These are phyloP conservation scores for Chalcosyrphus nemorum DNA, from an alignment of 2,888 invertebrate genomes.

Conservation along the genomic window DNA sequence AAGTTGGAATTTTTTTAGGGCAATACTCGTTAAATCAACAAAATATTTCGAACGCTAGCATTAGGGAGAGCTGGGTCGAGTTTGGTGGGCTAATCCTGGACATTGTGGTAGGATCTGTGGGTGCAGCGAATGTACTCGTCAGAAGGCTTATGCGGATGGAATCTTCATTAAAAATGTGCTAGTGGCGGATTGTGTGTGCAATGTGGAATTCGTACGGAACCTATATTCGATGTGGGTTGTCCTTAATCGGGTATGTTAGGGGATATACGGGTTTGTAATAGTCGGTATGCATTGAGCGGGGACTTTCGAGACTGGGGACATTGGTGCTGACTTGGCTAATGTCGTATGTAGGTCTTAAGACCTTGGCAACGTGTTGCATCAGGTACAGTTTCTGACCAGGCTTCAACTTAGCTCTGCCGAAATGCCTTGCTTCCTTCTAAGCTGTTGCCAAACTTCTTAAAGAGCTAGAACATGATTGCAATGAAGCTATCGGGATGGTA, in stretches of 20 bases:
- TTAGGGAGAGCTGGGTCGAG: not conserved
- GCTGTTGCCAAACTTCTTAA: too few relatives aligned
- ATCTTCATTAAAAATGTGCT: not conserved
- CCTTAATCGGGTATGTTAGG: not conserved
- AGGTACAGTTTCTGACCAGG: too few relatives aligned
- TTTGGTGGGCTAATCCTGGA: constrained; percentile 55
- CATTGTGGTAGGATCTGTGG: constrained; percentile 34
- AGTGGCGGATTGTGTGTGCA: not conserved
- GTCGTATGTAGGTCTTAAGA: too few relatives aligned
- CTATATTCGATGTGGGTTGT: not conserved
- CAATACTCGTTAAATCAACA: constrained; percentile 59
- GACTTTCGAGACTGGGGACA: too few relatives aligned
- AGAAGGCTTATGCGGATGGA: constrained; percentile 8
- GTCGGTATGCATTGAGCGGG: too few relatives aligned
- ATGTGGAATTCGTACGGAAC: constrained; percentile 12
- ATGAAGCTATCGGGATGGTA: too few relatives aligned
- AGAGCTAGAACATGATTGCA: too few relatives aligned
- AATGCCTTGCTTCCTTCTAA: too few relatives aligned
- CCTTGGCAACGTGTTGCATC: too few relatives aligned
- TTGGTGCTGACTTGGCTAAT: too few relatives aligned
- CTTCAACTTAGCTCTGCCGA: too few relatives aligned
- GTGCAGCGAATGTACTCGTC: constrained; percentile 4
- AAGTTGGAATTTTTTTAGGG: not conserved
- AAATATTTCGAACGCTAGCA: constrained; percentile 34
- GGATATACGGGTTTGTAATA: not conserved